Evolutionary conservation across 2,113 vertebrate genomes (phyloP).

Genomic region (Melozone crissalis): DNA sequence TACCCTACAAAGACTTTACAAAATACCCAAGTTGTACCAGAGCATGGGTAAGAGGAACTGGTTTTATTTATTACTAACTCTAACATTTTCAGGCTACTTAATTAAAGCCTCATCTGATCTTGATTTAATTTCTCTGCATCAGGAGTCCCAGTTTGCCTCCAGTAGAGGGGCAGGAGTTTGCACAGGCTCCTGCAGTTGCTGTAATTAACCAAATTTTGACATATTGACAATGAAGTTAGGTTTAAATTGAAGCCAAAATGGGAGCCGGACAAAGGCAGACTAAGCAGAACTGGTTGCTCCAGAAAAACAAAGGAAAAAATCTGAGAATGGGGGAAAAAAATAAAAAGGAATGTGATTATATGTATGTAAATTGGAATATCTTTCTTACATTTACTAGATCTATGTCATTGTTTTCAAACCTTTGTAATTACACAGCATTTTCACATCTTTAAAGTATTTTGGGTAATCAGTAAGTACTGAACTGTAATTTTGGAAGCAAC

Average conservation of each 20-base stretch:
- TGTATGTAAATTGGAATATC: neutral
- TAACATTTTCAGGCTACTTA: neutral
- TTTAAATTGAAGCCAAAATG: neutral
- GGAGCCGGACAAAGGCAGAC: neutral
- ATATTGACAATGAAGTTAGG: neutral
- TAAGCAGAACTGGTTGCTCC: neutral
- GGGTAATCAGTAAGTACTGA: neutral
- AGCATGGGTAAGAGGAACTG: neutral
- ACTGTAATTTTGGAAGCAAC: neutral
- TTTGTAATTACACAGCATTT: neutral
- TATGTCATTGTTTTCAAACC: neutral
- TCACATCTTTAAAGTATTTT: neutral
- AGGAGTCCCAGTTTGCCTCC: neutral
- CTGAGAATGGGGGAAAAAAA: accelerated
- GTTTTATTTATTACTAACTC: neutral
- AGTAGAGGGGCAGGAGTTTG: neutral
- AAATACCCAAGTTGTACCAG: neutral
- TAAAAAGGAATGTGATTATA: neutral
- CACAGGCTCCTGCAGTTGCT: neutral
- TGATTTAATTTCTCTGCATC: neutral
- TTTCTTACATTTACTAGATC: neutral
- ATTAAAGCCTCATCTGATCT: neutral
- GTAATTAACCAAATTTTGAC: neutral
- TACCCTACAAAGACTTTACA: no score
- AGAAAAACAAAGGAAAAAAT: neutral